Conservation (phyloP, 2,797 vertebrate species). For the Phataginus tetradactyla region DNA sequence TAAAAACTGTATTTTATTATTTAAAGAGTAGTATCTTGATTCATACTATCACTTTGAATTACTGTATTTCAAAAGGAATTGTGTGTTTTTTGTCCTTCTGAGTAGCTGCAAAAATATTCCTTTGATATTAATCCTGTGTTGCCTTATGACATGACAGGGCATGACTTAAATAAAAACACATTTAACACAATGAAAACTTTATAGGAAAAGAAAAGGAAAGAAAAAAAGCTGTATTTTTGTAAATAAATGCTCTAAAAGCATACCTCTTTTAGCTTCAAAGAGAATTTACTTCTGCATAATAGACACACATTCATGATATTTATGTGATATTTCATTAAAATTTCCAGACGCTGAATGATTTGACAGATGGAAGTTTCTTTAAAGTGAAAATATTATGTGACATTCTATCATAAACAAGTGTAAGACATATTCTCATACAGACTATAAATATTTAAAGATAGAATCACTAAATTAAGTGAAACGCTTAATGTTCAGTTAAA, state of each 20-base stretch:
- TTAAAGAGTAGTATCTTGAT: background rate
- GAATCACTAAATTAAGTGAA: background rate
- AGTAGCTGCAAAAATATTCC: background rate
- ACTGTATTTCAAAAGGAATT: background rate
- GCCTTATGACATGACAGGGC: background rate
- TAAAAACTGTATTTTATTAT: background rate
- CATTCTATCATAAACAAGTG: background rate
- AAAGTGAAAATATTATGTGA: constrained; percentile 47
- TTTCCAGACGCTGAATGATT: constrained; percentile 9
- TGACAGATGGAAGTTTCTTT: constrained; percentile 46
- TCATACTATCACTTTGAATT: background rate
- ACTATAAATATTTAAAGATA: background rate
- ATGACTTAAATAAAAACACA: background rate
- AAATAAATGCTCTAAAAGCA: background rate
- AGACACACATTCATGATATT: background rate
- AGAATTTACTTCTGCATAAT: background rate
- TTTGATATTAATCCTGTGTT: background rate
- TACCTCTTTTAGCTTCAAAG: background rate
- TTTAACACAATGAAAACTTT: background rate
- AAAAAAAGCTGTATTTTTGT: background rate
- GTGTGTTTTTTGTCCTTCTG: background rate
- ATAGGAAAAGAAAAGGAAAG: background rate
- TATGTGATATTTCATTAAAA: constrained; percentile 57
- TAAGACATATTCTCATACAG: background rate
- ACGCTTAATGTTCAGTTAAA: constrained; percentile 16